Base-by-base conservation (phyloP, 1,140 invertebrate genomes). In the Aporrectodea caliginosa region DNA sequence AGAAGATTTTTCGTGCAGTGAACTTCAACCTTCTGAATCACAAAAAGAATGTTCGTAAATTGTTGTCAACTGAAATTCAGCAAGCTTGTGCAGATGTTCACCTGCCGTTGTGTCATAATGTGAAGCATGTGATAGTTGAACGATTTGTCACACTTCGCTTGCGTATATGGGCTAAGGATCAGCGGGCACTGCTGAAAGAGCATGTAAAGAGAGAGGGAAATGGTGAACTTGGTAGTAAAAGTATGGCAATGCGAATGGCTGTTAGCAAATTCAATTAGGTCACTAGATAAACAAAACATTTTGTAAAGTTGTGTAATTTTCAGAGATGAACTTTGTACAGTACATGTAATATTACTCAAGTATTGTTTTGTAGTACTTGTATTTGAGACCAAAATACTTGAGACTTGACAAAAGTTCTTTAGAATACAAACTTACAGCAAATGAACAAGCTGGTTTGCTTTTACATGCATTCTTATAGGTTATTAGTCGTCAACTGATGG, bases 171-270 rank as follows among this genome's bases (percentile, higher is more conserved):
- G 43, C 43, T 12, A 58, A 58, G 43, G 43, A 58, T 58, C 43
- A 58, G 43, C 22, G 43, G 22, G 6, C 22, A 58, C 6, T 58
- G 43, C 6, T 22, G 43, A 6, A 58, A 22, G 6, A 22, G 6
- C 6, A 22, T 58, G 22, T 58, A 58, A 22, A 22, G 22, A 58
- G 22, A 58, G 22, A 12, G 6, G 43, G 22, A 58, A 58, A 58
- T 58, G 43, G 43, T 58, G 43, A 58, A 58, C 43, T 58, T 58
- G 43, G 43, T 12, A 58, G 43, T 22, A 58, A 58, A 22, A 58
- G 43, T 58, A 58, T 58, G 43, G 43, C 43, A 58, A 58, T 58
- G 43, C 43, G n/a, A n/a, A n/a, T n/a, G n/a, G n/a, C n/a, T n/a
- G n/a, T n/a, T n/a, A n/a, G n/a, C n/a, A n/a, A n/a, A n/a, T n/a